These are phyloP conservation scores for Stenurella melanura DNA, from an alignment of 2,888 invertebrate species.

Conservation along the genomic window DNA sequence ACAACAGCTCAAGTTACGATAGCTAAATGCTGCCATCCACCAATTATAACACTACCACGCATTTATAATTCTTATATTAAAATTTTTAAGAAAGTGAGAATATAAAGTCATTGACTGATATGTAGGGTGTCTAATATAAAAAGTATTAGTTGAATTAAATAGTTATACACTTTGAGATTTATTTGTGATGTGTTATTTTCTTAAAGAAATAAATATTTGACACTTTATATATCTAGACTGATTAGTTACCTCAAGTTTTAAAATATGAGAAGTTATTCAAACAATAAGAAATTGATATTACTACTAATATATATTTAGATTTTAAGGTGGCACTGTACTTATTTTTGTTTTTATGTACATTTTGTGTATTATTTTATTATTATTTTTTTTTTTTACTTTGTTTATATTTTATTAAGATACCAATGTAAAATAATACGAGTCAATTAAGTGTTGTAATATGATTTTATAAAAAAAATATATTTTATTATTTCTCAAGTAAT, in stretches of 20 bases:
- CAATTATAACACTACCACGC: constrained; percentile 35
- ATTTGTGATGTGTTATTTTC: constrained; percentile 37
- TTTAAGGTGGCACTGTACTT: constrained; percentile 66
- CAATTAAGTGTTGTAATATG: constrained; percentile 65
- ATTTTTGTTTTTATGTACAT: constrained; percentile 62
- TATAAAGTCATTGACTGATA: constrained; percentile 46
- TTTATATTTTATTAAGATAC: constrained; percentile 55
- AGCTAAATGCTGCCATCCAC: constrained; percentile 72
- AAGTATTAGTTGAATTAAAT: constrained; percentile 34
- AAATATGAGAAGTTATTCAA: constrained; percentile 52
- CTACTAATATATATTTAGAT: constrained; percentile 51
- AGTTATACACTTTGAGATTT: constrained; percentile 34
- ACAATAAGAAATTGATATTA: constrained; percentile 52
- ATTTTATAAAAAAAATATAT: constrained; percentile 54
- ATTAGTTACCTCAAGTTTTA: constrained; percentile 67
- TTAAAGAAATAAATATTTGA: constrained; percentile 44
- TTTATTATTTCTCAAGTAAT: constrained; percentile 52
- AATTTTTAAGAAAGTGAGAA: constrained; percentile 44
- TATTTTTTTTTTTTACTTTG: constrained; percentile 53
- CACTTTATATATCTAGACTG: constrained; percentile 61
- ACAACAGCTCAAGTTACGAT: constrained; percentile 81
- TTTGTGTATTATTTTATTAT: constrained; percentile 59
- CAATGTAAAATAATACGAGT: constrained; percentile 64
- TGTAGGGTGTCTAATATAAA: constrained; percentile 48
- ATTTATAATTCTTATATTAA: constrained; percentile 32